These are phyloP conservation scores for Xanthia icteritia DNA, from an alignment of 2,888 invertebrate species.

Conservation along the genomic window DNA sequence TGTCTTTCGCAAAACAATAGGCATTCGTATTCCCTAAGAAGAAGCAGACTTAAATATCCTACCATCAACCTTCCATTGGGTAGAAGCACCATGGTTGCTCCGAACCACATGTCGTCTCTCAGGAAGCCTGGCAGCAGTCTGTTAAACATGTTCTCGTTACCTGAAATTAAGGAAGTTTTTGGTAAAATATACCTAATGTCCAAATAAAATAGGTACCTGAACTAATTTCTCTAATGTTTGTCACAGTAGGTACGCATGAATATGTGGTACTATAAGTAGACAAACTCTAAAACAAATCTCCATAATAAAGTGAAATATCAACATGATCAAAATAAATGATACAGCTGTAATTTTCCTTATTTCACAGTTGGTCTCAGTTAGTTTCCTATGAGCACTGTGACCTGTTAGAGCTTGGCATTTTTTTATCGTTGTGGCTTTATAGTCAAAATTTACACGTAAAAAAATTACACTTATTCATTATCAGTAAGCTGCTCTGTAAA, in stretches of 20 bases:
- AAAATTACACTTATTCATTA: too few species aligned
- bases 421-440: background rate
- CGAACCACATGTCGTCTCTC: slow-evolving; percentile 85
- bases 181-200: background rate
- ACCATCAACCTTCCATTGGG: slow-evolving; percentile 78
- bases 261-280: background rate
- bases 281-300: too few species aligned
- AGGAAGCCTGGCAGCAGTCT: slow-evolving; percentile 66
- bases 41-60: slow-evolving; percentile 31
- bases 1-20: background rate
- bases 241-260: background rate
- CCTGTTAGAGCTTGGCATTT: background rate
- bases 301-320: too few species aligned
- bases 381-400: too few species aligned
- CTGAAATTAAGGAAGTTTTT: slow-evolving; percentile 16
- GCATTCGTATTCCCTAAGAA: background rate
- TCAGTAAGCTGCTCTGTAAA: too few species aligned
- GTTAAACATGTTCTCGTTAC: slow-evolving; percentile 35
- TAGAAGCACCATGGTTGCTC: slow-evolving; percentile 78
- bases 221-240: background rate
- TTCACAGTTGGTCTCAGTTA: too few species aligned
- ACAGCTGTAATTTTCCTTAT: too few species aligned
- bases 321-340: too few species aligned
- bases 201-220: background rate
- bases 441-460: background rate